Evolutionary conservation across 2,888 invertebrate genomes (phyloP), one percentile per base, ranked within the genome.

Genomic region (Hydropsyche betteni): DNA sequence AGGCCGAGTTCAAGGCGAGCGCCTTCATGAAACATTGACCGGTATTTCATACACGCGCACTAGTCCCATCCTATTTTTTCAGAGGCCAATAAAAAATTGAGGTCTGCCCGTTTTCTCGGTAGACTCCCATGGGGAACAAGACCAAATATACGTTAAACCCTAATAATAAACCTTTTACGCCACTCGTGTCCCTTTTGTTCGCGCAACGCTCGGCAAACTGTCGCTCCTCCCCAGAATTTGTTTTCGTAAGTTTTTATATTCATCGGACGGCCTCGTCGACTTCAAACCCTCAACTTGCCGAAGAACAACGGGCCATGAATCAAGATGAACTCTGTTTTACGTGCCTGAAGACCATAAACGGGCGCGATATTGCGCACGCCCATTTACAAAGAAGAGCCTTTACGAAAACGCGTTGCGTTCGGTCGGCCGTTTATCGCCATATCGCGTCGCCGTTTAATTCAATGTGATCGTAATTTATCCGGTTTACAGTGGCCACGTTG

Each of bases 161-260:
- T 64, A 36, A 64, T 64, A 64, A 64, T 64, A 64, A 64, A 64
- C 64, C 64, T 64, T 64, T 64, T 64, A 64, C 64, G 55, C 16
- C 55, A 4, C 16, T 55, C 55, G 55, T 16, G 55, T 55, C 64
- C 36, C 36, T 64, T 36, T 64, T 36, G 34, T 64, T 64, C 64
- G 55, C 55, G 36, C n/a, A 33, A n/a, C 34, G n/a, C 34, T 34
- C 34, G 33, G 34, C 64, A 36, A 64, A 64, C 64, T 64, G 64
- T 64, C 64, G 64, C 64, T 24, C 34, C 34, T 36, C 34, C 24
- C 64, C 36, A 33, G 33, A 64, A 64, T 64, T 64, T 64, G 64
- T 64, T 64, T 64, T 64, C 64, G 12, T 64, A 64, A 64, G 64
- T 64, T 64, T 64, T 64, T 64, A 64, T 64, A 64, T 64, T 64